A percentile compares a stretch with the other conserved stretches of the same genome.
phyloP scores from a whole-genome alignment of 2,888 invertebrate genomes.

The Tipula confusa region DNA sequence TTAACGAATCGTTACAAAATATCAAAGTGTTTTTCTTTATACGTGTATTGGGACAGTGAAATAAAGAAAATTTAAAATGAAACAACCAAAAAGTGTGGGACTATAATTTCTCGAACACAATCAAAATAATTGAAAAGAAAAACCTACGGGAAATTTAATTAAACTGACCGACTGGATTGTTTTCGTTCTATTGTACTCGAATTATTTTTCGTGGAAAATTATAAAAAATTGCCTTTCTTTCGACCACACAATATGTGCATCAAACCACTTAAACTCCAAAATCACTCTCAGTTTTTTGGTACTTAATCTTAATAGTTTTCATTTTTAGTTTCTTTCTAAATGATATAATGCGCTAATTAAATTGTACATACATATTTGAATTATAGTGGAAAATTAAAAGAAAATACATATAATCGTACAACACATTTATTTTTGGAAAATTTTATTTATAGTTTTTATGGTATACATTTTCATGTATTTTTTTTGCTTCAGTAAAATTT shows the following conservation, averaged over 20 bases:
- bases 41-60: not conserved
- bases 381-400: not conserved
- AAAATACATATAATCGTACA: too few relatives aligned
- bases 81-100: not conserved
- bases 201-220: not conserved
- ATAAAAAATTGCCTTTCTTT: not conserved
- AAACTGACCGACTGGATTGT: not conserved
- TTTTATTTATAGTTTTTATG: constrained; percentile 25
- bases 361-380: not conserved
- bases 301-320: not conserved
- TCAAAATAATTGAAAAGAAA: not conserved
- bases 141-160: not conserved
- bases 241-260: not conserved
- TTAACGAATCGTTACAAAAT: constrained; percentile 14
- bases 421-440: not conserved
- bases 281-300: not conserved
- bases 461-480: not conserved
- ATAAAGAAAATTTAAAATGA: not conserved
- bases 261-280: not conserved
- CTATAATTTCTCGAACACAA: not conserved
- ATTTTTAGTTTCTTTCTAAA: not conserved
- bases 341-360: not conserved
- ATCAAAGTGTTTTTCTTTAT: not conserved
- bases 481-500: not conserved
- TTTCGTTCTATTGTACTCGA: not conserved